These are phyloP conservation scores for Abramis brama DNA, from an alignment of 2,113 vertebrate species.

Conservation along the genomic window DNA sequence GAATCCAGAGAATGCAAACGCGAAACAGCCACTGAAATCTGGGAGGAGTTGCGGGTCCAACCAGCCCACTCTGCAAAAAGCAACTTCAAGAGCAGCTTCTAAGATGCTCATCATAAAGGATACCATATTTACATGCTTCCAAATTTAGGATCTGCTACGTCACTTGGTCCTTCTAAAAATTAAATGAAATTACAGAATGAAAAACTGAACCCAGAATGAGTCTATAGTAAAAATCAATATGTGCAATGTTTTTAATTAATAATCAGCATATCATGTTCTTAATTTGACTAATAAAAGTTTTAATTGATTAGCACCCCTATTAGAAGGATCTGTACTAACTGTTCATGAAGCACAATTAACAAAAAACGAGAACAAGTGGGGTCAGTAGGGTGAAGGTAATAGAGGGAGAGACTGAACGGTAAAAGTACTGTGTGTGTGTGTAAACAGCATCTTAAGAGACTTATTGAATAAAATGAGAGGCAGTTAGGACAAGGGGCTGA, in stretches of 20 bases:
- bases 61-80: slow-evolving; percentile 6
- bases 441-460: neutral
- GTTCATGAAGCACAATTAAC: neutral
- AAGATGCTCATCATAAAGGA: neutral
- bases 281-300: neutral
- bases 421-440: neutral
- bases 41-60: slow-evolving; percentile 19
- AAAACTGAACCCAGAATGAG: neutral
- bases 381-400: slow-evolving; percentile 22
- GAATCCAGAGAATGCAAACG: slow-evolving; percentile 61
- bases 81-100: neutral
- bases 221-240: neutral
- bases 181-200: neutral
- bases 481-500: neutral
- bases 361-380: neutral
- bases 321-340: neutral
- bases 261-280: neutral
- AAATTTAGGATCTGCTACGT: slow-evolving; percentile 13
- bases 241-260: neutral
- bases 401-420: neutral
- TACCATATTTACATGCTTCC: slow-evolving; percentile 12
- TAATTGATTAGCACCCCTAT: neutral
- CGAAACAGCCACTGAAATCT: slow-evolving; percentile 40
- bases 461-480: slow-evolving; percentile 1
- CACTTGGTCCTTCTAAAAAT: neutral